phyloP scores from a whole-genome alignment of 2,113 vertebrate species.

The Acrocephalus kingi region DNA sequence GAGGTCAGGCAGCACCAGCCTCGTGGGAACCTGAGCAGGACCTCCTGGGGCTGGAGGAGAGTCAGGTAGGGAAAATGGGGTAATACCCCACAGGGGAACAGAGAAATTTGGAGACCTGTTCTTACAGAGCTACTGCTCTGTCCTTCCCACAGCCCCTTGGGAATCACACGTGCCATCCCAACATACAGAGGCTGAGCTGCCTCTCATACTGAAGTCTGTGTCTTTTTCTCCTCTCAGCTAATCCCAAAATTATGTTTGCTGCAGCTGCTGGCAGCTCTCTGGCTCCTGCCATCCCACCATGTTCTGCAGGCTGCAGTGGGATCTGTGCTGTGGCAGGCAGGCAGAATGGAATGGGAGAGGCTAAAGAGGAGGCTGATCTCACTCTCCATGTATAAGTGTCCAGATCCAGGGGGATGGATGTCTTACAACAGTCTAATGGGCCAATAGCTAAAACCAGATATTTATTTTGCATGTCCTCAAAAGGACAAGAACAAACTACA shows the following conservation, averaged over 20 bases:
- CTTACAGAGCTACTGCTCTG: background rate
- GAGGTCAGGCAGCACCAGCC: background rate
- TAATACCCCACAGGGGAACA: background rate
- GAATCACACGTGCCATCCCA: background rate
- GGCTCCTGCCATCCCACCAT: background rate
- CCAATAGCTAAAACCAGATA: background rate
- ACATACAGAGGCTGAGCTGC: background rate
- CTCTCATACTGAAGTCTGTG: background rate
- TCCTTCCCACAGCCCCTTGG: background rate
- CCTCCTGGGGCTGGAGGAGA: background rate
- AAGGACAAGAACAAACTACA: background rate
- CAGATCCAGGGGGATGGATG: background rate
- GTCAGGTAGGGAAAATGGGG: background rate
- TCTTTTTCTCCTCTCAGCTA: background rate
- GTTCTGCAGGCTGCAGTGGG: background rate
- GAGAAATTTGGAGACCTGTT: background rate
- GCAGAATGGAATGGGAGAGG: background rate
- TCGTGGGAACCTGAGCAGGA: background rate
- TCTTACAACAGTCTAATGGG: background rate
- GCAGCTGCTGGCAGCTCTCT: background rate
- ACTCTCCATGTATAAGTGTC: background rate
- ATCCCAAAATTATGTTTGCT: background rate
- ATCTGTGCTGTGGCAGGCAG: background rate
- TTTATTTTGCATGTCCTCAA: background rate
- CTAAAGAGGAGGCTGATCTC: background rate